Conservation (phyloP, 2,888 invertebrate species). For the Hyposoter dolosus region DNA sequence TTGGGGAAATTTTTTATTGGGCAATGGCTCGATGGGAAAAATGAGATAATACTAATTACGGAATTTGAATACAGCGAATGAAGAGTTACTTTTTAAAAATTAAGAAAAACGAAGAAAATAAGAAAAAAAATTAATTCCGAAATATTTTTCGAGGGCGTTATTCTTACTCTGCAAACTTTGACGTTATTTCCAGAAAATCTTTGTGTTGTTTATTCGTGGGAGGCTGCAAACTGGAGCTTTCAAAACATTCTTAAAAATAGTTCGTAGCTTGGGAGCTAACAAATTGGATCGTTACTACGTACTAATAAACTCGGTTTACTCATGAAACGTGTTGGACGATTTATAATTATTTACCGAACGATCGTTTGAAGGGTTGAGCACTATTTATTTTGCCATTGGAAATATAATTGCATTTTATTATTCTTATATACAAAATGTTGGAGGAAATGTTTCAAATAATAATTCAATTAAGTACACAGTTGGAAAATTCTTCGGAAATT, state of each 20-base stretch:
- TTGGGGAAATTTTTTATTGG: not conserved
- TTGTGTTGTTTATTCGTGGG: not conserved
- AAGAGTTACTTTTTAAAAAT: not conserved
- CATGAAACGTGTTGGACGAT: not conserved
- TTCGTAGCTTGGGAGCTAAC: not conserved
- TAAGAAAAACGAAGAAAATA: not conserved
- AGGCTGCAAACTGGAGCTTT: not conserved
- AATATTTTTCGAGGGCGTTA: not conserved
- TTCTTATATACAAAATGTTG: not conserved
- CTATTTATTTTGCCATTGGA: not conserved
- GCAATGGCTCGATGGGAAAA: too few relatives aligned
- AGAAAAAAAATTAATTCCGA: not conserved
- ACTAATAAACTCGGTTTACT: not conserved
- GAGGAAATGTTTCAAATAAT: not conserved
- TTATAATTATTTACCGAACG: not conserved
- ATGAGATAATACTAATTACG: not conserved
- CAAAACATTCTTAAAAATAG: constrained; percentile 9
- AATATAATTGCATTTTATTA: not conserved
- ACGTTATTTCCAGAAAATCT: not conserved
- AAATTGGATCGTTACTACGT: not conserved
- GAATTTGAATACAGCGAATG: not conserved
- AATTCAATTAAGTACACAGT: not conserved
- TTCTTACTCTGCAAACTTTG: not conserved
- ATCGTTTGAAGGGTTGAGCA: not conserved
- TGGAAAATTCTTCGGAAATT: not conserved